Base-by-base conservation (phyloP, 2,888 invertebrate genomes). In the Lasioglossum leucozonium region DNA sequence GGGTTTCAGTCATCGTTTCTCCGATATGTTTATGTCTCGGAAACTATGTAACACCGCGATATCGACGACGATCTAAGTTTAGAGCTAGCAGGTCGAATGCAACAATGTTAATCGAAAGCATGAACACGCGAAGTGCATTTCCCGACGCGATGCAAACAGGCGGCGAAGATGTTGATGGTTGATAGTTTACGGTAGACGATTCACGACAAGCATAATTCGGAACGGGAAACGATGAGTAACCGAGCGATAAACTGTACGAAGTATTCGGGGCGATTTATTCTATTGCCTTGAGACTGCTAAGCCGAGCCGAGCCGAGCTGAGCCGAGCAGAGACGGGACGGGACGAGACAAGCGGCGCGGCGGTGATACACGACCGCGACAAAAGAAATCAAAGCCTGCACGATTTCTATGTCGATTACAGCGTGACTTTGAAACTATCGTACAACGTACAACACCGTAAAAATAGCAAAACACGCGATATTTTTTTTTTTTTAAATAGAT, bases 191-290 rank as follows among this genome's bases (percentile, higher is more conserved):
- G 16, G 11, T 6, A 30, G 62, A 62, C 5, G 62, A 30, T 30
- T 11, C 30, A 72, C 51, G 26, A 30, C 73, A 30, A 30, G 26
- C n/a, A 11, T 34, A 67, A 65, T 72, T 76, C 72, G 37, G 11
- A 10, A 40, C 37, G 40, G n/a, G 44, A 26, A 22, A n/a, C 34
- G 34, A 44, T 22, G 47, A 69, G 67, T 37, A 69, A 55, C 51
- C 26, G 42, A 73, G 51, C 72, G 37, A 76, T 67, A 72, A 71
- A 82, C 75, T 47, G n/a, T 72, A 47, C 44, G 16, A 79, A 47
- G 69, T 51, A 55, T 44, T 81, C 58, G 34, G 30, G 11, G 40
- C 47, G 42, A 78, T 71, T 77, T 62, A 72, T 44, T 44, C 44
- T 51, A 77, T 65, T 18, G 62, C 44, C 37, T 79, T 47, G 72